Evolutionary conservation across 2,888 invertebrate species (phyloP).

Genomic region (Diachrysia chrysitis): DNA sequence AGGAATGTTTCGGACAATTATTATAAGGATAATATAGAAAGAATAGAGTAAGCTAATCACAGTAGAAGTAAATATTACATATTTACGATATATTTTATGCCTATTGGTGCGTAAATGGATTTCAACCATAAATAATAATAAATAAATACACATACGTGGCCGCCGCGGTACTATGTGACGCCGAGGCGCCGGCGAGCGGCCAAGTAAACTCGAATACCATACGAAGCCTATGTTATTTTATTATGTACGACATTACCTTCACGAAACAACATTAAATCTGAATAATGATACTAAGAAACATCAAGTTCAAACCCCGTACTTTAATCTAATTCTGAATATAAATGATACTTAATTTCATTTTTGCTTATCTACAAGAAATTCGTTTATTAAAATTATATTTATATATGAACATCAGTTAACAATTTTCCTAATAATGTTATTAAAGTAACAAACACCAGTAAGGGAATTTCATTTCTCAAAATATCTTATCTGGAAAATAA

Average conservation of each 20-base stretch:
- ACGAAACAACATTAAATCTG: conserved; percentile 79
- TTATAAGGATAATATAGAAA: conserved; percentile 76
- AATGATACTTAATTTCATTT: conserved; percentile 79
- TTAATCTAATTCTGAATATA: conserved; percentile 75
- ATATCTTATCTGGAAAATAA: conserved; percentile 73
- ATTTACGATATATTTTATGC: conserved; percentile 79
- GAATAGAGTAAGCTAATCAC: conserved; percentile 85
- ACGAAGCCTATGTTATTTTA: conserved; percentile 72
- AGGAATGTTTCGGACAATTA: conserved; percentile 86
- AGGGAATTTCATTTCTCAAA: conserved; percentile 71
- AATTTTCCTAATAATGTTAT: conserved; percentile 79
- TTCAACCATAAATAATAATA: conserved; percentile 63
- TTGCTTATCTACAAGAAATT: conserved; percentile 82
- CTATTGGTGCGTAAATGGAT: conserved; percentile 72
- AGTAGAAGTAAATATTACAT: conserved; percentile 85
- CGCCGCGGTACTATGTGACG: conserved; percentile 40
- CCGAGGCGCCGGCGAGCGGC: conserved; percentile 38
- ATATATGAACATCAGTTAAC: conserved; percentile 77
- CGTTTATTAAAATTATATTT: conserved; percentile 77
- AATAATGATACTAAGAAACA: conserved; percentile 82
- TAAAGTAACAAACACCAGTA: conserved; percentile 82
- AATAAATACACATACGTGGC: conserved; percentile 57
- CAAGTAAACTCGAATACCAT: conserved; percentile 68
- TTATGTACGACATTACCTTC: conserved; percentile 72
- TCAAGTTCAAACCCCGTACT: conserved; percentile 79